Evolutionary conservation across 2,797 vertebrate genomes (phyloP).

Genomic region (Onychomys torridus): DNA sequence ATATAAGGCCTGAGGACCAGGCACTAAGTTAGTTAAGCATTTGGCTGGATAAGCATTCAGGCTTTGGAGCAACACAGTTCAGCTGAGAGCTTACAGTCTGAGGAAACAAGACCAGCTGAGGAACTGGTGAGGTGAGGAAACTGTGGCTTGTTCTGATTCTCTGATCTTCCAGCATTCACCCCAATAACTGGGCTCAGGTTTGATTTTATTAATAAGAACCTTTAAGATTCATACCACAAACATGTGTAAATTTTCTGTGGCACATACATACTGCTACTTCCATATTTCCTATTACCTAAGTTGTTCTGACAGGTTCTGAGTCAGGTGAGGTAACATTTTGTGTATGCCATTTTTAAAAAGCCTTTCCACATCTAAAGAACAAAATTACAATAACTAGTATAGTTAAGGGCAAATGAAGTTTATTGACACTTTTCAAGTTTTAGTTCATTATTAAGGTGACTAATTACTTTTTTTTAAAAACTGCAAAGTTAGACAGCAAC

Average conservation of each 20-base stretch:
- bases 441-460: slow-evolving; percentile 51
- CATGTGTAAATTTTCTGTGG: slow-evolving; percentile 20
- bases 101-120: too few species aligned
- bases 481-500: slow-evolving; percentile 37
- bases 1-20: too few species aligned
- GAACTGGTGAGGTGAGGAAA: too few species aligned
- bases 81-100: too few species aligned
- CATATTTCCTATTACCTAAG: not conserved
- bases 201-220: too few species aligned
- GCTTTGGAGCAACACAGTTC: too few species aligned
- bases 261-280: not conserved
- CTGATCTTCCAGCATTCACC: too few species aligned
- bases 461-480: slow-evolving; percentile 38
- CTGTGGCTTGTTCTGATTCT: too few species aligned
- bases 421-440: slow-evolving; percentile 64
- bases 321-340: slow-evolving; percentile 18
- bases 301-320: slow-evolving; percentile 13
- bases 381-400: not conserved
- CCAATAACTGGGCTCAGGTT: too few species aligned
- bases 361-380: slow-evolving; percentile 19
- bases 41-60: too few species aligned
- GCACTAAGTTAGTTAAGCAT: too few species aligned
- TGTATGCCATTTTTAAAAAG: slow-evolving; percentile 18
- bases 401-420: slow-evolving; percentile 59
- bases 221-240: too few species aligned